phyloP scores from a whole-genome alignment of 2,888 invertebrate genomes.

The Yponomeuta malinellus region DNA sequence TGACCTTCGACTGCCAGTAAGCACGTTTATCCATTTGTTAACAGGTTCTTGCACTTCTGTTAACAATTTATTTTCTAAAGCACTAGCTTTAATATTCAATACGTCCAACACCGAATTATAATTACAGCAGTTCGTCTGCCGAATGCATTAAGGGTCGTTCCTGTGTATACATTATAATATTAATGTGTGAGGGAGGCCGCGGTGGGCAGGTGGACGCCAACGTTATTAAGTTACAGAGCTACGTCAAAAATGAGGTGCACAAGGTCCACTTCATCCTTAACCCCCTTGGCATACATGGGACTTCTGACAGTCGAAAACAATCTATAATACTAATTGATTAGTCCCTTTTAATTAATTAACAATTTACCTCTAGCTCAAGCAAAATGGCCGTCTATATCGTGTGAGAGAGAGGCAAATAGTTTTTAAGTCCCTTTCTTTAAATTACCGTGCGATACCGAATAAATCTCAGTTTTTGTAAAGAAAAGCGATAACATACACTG shows the following conservation, averaged over 20 bases:
- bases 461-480: too few relatives aligned
- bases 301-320: too few relatives aligned
- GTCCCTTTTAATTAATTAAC: too few relatives aligned
- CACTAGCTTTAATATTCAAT: conserved; percentile 53
- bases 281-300: neutral
- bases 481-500: too few relatives aligned
- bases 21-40: too few relatives aligned
- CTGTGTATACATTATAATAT: conserved; percentile 63
- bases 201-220: conserved; percentile 54
- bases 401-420: too few relatives aligned
- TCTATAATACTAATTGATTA: too few relatives aligned
- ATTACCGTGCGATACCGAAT: too few relatives aligned
- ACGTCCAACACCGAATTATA: conserved; percentile 71
- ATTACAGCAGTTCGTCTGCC: conserved; percentile 59
- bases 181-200: conserved; percentile 45
- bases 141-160: conserved; percentile 59
- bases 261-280: neutral
- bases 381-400: too few relatives aligned
- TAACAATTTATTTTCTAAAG: conserved; percentile 22
- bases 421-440: too few relatives aligned
- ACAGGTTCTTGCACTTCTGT: neutral
- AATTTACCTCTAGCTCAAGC: too few relatives aligned
- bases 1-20: too few relatives aligned
- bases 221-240: conserved; percentile 53
- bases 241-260: neutral